Percentiles rank a stretch among this genome's conserved stretches.
phyloP scores from a whole-genome alignment of 2,888 invertebrate genomes.

The Nymphalis urticae region DNA sequence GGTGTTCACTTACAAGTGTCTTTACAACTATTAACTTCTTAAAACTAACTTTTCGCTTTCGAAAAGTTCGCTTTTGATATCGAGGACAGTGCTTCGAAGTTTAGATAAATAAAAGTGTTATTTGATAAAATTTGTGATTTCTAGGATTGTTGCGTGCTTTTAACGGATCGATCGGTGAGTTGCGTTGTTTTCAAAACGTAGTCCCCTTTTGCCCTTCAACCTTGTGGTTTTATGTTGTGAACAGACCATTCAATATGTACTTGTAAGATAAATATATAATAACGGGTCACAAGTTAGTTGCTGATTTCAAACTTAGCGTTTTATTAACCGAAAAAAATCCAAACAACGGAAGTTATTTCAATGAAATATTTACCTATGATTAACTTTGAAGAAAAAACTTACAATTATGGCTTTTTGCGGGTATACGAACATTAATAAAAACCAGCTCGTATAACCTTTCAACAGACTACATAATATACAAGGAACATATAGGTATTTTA shows the following conservation, averaged over 20 bases:
- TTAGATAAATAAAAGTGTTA: conserved; percentile 53
- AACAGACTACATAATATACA: too few relatives aligned
- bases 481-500: background rate
- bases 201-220: background rate
- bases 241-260: background rate
- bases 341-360: conserved; percentile 18
- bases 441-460: background rate
- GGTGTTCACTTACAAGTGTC: conserved; percentile 52
- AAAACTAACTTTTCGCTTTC: conserved; percentile 37
- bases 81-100: conserved; percentile 66
- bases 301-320: too few relatives aligned
- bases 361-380: conserved; percentile 10
- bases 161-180: conserved; percentile 45
- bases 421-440: conserved; percentile 14
- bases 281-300: too few relatives aligned
- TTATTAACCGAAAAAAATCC: too few relatives aligned
- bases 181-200: conserved; percentile 1
- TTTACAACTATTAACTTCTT: conserved; percentile 31
- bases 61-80: conserved; percentile 53
- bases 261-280: too few relatives aligned
- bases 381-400: background rate
- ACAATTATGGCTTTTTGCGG: conserved; percentile 11
- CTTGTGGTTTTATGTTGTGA: background rate
- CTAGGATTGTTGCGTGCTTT: conserved; percentile 65
- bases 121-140: conserved; percentile 53